A percentile compares a stretch with the other conserved stretches of the same genome.
Conservation (phyloP, 2,113 vertebrate genomes). For the Phalacrocorax pelagicus region DNA sequence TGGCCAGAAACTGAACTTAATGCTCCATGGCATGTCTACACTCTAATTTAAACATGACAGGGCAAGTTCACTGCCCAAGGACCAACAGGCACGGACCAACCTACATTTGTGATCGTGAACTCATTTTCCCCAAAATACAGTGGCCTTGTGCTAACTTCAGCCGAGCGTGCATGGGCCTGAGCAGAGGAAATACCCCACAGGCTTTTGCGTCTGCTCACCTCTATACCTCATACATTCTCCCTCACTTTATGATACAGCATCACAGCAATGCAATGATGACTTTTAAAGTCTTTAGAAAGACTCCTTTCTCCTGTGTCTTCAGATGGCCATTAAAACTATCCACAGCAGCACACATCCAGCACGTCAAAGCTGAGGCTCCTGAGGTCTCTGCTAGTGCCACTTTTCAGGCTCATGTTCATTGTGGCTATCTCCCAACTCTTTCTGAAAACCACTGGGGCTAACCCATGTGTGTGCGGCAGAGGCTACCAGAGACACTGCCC, state of each 20-base stretch:
- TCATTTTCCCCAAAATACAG: not conserved
- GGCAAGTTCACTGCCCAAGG: not conserved
- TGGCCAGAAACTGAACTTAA: not conserved
- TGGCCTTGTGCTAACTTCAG: not conserved
- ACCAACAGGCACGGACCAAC: not conserved
- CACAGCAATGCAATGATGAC: not conserved
- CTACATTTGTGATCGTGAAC: not conserved
- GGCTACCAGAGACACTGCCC: not conserved
- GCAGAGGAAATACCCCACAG: not conserved
- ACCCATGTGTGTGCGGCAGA: accelerated
- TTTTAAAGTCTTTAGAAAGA: not conserved
- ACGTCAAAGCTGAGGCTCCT: not conserved
- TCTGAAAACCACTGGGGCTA: not conserved
- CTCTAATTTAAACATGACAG: constrained; percentile 51
- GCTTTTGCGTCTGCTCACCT: not conserved
- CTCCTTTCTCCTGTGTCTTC: not conserved
- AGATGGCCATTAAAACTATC: not conserved
- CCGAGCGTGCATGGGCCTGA: not conserved
- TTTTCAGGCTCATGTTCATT: not conserved
- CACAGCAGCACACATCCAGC: not conserved
- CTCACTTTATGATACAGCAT: not conserved
- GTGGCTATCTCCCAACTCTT: not conserved
- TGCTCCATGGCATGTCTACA: not conserved
- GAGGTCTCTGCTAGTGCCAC: not conserved
- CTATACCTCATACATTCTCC: not conserved